A percentile compares a stretch with the other conserved stretches of the same genome.
phyloP scores from a whole-genome alignment of 1,140 invertebrate species.

The Pseudobourletiella spinata region DNA sequence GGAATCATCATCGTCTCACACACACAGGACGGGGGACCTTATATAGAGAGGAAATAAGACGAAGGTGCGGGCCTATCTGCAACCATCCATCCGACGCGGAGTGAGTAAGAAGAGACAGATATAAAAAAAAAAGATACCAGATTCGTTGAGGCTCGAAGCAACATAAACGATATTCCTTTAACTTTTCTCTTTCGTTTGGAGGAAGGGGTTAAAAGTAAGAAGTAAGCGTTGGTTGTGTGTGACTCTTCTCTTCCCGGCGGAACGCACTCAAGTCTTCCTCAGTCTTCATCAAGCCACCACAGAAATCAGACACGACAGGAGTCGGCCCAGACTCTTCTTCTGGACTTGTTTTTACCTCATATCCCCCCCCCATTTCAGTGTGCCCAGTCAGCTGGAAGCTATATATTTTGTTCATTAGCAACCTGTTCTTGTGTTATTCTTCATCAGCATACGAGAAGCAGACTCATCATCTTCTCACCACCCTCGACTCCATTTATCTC shows the following conservation, averaged over 20 bases:
- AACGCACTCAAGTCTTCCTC: slow-evolving; percentile 7
- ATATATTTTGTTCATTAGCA: neutral
- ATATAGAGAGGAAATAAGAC: no score
- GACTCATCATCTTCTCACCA: no score
- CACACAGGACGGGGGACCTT: no score
- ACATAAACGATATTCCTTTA: neutral
- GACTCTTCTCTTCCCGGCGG: slow-evolving; percentile 11
- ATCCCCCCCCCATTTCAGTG: no score
- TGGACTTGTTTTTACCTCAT: no score
- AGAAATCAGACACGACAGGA: neutral
- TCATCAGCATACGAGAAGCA: no score
- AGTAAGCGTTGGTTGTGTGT: neutral
- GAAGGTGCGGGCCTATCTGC: no score
- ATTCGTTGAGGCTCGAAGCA: neutral
- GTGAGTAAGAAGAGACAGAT: no score
- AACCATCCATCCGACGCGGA: no score
- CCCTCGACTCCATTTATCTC: neutral
- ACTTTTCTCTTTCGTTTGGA: slow-evolving; percentile 1
- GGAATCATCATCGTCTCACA: no score
- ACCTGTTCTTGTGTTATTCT: neutral
- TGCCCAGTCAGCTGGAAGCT: neutral
- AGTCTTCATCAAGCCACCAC: slow-evolving; percentile 7
- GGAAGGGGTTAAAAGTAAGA: slow-evolving; percentile 14
- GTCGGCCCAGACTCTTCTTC: no score
- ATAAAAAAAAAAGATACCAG: slow-evolving; percentile 1